phyloP scores from a whole-genome alignment of 2,113 vertebrate species.

The Arizona elegans region DNA sequence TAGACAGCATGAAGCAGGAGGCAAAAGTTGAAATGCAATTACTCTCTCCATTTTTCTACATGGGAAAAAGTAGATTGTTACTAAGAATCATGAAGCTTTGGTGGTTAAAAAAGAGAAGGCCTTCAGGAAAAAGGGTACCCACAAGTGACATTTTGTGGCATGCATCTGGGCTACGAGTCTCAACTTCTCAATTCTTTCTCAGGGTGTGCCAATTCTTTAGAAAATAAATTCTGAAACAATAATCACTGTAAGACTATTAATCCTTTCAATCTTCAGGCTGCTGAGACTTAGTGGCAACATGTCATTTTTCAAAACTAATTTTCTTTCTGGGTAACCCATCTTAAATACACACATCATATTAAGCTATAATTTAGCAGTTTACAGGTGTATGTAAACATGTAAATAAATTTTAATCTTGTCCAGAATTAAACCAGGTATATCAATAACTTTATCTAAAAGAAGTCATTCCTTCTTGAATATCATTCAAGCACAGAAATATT shows the following conservation, averaged over 20 bases:
- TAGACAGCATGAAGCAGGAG: neutral
- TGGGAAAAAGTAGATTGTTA: neutral
- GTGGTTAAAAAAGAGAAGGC: neutral
- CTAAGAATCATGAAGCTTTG: neutral
- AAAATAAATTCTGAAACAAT: neutral
- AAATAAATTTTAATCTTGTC: neutral
- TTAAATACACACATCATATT: neutral
- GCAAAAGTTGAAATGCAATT: neutral
- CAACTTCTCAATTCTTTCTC: neutral
- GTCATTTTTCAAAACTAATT: neutral
- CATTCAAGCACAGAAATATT: fast-evolving
- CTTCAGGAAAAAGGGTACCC: neutral
- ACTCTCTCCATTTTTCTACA: neutral
- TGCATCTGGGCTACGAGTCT: neutral
- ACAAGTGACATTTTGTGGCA: neutral
- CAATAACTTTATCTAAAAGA: neutral
- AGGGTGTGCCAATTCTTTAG: neutral
- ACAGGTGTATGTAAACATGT: neutral
- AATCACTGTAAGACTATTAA: neutral
- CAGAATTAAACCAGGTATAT: neutral
- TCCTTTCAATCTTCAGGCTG: neutral
- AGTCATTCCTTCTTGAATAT: neutral
- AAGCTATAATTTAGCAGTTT: neutral
- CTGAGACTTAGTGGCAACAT: neutral
- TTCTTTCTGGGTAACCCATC: neutral